phyloP scores from a whole-genome alignment of 2,113 vertebrate species.

The Greenwoodochromis staneri region DNA sequence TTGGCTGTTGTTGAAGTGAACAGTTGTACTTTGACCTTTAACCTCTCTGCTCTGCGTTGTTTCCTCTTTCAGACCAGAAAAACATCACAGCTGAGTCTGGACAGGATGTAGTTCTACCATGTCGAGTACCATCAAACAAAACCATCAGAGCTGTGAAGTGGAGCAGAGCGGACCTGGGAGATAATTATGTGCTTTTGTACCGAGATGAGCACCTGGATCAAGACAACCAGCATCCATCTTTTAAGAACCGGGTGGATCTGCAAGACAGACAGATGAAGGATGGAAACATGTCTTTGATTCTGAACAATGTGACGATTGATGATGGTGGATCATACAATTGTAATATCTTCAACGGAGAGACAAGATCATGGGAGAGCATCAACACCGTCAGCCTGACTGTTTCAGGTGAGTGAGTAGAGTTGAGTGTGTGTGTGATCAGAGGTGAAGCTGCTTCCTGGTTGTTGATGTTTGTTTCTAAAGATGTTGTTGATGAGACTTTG shows the following conservation, averaged over 20 bases:
- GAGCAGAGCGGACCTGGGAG: fast-evolving
- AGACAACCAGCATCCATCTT: fast-evolving
- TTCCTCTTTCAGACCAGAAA: neutral
- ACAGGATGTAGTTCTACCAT: fast-evolving
- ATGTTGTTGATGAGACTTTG: too few relatives aligned
- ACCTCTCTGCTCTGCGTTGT: neutral
- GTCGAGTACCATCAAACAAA: neutral
- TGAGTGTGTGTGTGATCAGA: too few relatives aligned
- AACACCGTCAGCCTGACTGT: too few relatives aligned
- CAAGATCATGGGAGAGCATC: fast-evolving
- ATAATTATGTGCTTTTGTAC: fast-evolving
- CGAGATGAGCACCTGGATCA: fast-evolving
- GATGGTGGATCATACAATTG: fast-evolving
- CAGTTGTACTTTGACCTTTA: neutral
- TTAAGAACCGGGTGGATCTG: too few relatives aligned
- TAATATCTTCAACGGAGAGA: fast-evolving
- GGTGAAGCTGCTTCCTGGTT: too few relatives aligned
- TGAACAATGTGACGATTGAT: fast-evolving
- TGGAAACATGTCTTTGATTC: fast-evolving
- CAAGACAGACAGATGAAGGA: fast-evolving
- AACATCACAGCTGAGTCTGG: fast-evolving
- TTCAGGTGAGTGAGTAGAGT: too few relatives aligned
- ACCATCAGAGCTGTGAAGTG: neutral
- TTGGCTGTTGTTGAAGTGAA: fast-evolving
- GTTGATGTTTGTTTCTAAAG: too few relatives aligned